Base-by-base conservation (phyloP, 2,797 vertebrate genomes). In the Lagothrix lagotricha region DNA sequence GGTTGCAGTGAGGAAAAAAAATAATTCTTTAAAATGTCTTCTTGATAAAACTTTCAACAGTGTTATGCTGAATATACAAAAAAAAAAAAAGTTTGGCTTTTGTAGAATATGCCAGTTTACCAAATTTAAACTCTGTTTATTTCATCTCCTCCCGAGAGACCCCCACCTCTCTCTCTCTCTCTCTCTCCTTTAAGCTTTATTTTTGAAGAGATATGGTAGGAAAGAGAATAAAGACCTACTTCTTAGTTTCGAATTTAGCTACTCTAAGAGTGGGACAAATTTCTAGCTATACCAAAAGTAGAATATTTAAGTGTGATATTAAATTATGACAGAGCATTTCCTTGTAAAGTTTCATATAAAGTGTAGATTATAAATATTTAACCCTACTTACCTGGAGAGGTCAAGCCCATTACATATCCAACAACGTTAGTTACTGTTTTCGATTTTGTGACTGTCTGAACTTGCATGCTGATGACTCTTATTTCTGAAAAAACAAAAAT, bases 391-490 rank as follows among this genome's bases (percentile, higher is more conserved):
- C 99, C 99, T 98, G 99, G 99, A 98, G 99, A 99, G 33, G 98
- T 98, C 64, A 98, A 97, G 91, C 99, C 99, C 98, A 98, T 99
- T 76, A 99, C 98, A 98, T 99, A 99, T 39, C 99, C 99, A 95
- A 99, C 98, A 88, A 99, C 98, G 77, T 99, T 99, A 98, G 99
- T 99, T 94, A 99, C 98, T 17, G 98, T 99, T 98, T 98, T 99
- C 98, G 99, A 99, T 84, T 98, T 97, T 54, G 99, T 96, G 54
- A 98, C 98, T 86, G 99, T 99, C 80, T 99, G 99, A 92, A 99
- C 98, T 79, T 98, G 99, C 95, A 99, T 97, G 22, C 83, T 99
- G 81, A 99, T 97, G 75, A 94, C 98, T 98, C 98, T 99, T 86
- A 98, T 98, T 82, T 98, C 99, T 99, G 93, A 10, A 87, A 15